Evolutionary conservation across 2,113 vertebrate genomes (phyloP), one percentile per base, ranked within the genome.

Genomic region (Tyrannus savana): DNA sequence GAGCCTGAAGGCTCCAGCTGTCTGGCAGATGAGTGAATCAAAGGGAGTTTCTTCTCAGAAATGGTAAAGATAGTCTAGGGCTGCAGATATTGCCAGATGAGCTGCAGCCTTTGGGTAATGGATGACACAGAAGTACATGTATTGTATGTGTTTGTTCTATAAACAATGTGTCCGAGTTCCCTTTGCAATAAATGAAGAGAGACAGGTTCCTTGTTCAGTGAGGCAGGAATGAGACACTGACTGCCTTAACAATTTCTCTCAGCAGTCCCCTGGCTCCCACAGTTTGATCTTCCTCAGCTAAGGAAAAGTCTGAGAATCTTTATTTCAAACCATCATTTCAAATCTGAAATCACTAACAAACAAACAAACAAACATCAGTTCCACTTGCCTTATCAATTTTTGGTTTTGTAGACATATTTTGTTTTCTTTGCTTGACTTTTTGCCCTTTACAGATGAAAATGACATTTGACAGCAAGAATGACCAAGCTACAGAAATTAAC

Each of bases 121-220:
- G 27, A 42, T 8, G 12, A 27, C 11, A 5, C 1, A 23, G 49
- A 62, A 93, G 10, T 59, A 35, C 0, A 2, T 19, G 55, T 2
- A 0, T 47, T 24, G 13, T 49, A 3, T 22, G 23, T 35, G 53
- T 37, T 52, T 7, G 4, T 44, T 56, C 41, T 71, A 13, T 12
- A 74, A 74, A 56, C 22, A 14, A 27, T 4, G 10, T 47, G 33
- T 63, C 62, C 66, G 27, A 6, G 0, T 90, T 91, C 12, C 49
- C 39, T 41, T 71, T 47, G 21, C 28, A 56, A 23, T 30, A 27
- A 77, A 69, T 14, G 53, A 49, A 64, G 44, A 21, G 59, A 64
- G 44, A 21, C 42, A 67, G 44, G 23, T 62, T 86, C 44, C 47
- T 59, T 46, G 14, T 66, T 71, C 73, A 62, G 41, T 31, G 41